Percentiles rank a stretch among this genome's conserved stretches.
phyloP scores from a whole-genome alignment of 2,797 vertebrate genomes.

The Microtus agrestis region DNA sequence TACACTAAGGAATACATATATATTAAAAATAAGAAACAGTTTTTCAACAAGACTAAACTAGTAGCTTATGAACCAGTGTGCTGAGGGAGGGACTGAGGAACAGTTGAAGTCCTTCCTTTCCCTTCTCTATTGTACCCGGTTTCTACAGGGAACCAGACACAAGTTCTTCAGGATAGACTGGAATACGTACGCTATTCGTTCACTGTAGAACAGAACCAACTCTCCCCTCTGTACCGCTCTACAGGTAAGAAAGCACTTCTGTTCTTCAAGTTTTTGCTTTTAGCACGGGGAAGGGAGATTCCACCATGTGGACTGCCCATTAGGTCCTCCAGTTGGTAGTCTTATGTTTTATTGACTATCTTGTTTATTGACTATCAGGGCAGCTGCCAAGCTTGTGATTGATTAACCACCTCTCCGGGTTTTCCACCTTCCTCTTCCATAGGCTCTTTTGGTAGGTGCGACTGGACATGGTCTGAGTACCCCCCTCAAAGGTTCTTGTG shows the following conservation, averaged over 20 bases:
- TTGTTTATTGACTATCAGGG: not conserved
- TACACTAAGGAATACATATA: not conserved
- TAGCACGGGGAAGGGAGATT: constrained; percentile 17
- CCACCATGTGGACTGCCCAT: not conserved
- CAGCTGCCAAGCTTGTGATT: not conserved
- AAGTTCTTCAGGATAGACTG: not conserved
- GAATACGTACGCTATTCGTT: not conserved
- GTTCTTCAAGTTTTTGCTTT: not conserved
- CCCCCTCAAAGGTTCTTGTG: not conserved
- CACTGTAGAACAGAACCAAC: not conserved
- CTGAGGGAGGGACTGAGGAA: not conserved
- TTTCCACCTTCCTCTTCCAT: not conserved
- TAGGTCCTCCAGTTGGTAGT: constrained; percentile 14
- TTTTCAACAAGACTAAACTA: not conserved
- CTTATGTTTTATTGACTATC: not conserved
- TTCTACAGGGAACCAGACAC: not conserved
- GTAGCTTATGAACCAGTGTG: not conserved
- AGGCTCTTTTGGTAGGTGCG: not conserved
- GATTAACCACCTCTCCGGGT: not conserved
- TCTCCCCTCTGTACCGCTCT: not conserved
- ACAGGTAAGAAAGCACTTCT: not conserved
- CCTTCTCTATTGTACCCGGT: not conserved
- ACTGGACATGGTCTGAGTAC: not conserved
- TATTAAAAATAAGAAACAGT: constrained; percentile 19
- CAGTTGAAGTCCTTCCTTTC: not conserved